A percentile compares a stretch with the other conserved stretches of the same genome.
Conservation (phyloP, 2,888 invertebrate species). For the Atrina japonica region DNA sequence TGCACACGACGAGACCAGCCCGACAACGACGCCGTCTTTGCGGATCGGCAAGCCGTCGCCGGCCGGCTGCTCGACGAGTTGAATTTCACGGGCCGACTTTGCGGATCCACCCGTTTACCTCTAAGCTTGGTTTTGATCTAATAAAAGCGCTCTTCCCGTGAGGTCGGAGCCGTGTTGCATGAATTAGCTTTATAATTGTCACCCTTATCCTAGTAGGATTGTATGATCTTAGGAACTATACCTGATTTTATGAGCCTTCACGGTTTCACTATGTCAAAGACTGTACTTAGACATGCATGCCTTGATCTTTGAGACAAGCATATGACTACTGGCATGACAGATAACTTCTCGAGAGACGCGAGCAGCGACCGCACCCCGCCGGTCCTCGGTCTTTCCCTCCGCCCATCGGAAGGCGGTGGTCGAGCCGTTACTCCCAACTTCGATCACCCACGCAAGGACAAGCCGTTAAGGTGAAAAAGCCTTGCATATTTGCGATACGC, state of each 20-base stretch:
- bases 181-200: slow-evolving; percentile 87
- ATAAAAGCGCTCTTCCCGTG: slow-evolving; percentile 82
- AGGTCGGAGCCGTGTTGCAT: slow-evolving; percentile 81
- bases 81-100: slow-evolving; percentile 58
- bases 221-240: slow-evolving; percentile 75
- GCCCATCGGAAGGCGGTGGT: too few species aligned
- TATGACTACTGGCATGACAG: slow-evolving; percentile 84
- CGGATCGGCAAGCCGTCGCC: slow-evolving; percentile 6
- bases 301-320: slow-evolving; percentile 87
- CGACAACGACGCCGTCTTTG: slow-evolving; percentile 82
- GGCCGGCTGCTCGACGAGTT: slow-evolving; percentile 10
- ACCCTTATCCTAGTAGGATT: slow-evolving; percentile 84
- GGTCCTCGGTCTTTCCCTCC: too few species aligned
- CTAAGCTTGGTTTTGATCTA: slow-evolving; percentile 82
- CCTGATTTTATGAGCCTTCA: slow-evolving; percentile 81
- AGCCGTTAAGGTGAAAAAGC: too few species aligned
- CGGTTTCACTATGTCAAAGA: slow-evolving; percentile 73
- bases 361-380: too few species aligned
- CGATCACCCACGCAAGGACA: too few species aligned
- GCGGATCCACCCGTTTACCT: slow-evolving; percentile 76
- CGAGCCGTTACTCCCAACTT: too few species aligned
- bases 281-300: slow-evolving; percentile 86
- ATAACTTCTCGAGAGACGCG: slow-evolving; percentile 82
- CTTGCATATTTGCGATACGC: too few species aligned
- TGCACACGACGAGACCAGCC: slow-evolving; percentile 83